Evolutionary conservation across 2,113 vertebrate genomes (phyloP).

Genomic region (Pituophis catenifer): DNA sequence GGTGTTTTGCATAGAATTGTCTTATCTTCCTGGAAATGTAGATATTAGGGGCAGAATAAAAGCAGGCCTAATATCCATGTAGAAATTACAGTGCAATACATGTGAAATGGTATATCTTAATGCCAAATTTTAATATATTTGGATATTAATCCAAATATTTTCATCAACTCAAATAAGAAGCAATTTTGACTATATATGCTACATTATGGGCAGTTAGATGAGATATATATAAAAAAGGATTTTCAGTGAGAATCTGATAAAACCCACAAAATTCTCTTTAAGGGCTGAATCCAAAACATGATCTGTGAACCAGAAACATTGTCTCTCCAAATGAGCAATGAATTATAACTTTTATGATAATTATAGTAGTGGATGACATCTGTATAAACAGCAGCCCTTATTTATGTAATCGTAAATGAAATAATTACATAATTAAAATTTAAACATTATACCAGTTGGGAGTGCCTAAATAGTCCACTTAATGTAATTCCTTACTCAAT

Average conservation of each 20-base stretch:
- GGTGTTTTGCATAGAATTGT: background rate
- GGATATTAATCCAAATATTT: background rate
- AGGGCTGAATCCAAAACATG: background rate
- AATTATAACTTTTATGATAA: background rate
- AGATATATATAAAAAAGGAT: background rate
- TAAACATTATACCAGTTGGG: background rate
- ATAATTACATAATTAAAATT: background rate
- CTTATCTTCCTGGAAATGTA: background rate
- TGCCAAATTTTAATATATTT: background rate
- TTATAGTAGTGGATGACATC: background rate
- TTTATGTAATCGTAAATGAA: background rate
- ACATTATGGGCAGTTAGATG: background rate
- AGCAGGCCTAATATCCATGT: background rate
- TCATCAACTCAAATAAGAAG: conserved; percentile 29
- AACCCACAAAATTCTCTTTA: background rate
- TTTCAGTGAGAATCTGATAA: background rate
- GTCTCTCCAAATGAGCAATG: background rate
- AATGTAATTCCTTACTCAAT: background rate
- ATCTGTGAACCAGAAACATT: background rate
- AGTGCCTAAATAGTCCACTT: background rate
- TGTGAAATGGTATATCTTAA: background rate
- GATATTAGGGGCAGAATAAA: background rate
- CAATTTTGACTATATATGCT: background rate
- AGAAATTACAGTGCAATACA: background rate
- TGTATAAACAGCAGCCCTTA: background rate